Base-by-base conservation (phyloP, 2,113 vertebrate genomes). In the Mesoclemmys tuberculata region DNA sequence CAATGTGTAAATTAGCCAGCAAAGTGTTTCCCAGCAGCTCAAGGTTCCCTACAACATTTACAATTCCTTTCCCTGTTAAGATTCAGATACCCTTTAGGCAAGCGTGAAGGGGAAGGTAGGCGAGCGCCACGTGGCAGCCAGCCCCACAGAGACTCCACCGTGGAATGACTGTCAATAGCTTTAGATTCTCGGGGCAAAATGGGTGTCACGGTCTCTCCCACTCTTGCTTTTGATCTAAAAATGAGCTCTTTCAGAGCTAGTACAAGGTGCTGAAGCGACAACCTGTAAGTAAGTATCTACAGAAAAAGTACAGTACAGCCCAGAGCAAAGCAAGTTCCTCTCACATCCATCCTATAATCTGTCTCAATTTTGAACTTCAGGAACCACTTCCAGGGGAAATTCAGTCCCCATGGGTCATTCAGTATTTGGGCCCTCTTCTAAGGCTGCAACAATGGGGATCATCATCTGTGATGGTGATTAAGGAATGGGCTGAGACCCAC, bases 1-100 rank as follows among this genome's bases (percentile, higher is more conserved):
- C 79, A 38, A 85, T 81, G 92, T 75, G 38, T 93, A 94, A 96
- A 86, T 95, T 95, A 96, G 84, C 29, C 87, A 94, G 87, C 0
- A 1, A 80, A 71, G 46, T 84, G 38, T 51, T 51, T 96, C 86
- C 61, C 24, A 89, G 74, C 56, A 94, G 85, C 78, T 95, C 80
- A 75, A 49, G 44, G 81, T 8, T 94, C 92, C 90, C 81, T 82
- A 56, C 26, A 95, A 95, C 41, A 38, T 80, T 93, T 79, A 87
- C 79, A 96, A 86, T 44, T 88, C 24, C 27, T 61, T 49, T 80
- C 85, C 27, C 80, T 78, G 35, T 29, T 90, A 64, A 46, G 77
- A n/a, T 83, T 56, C 84, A 84, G 26, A 81, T 2, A 51, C 16
- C 4, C 82, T 31, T 71, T 11, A 27, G 22, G 26, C 88, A 80